Conservation (phyloP, 1,140 invertebrate species). For the Palaemon carinicauda region DNA sequence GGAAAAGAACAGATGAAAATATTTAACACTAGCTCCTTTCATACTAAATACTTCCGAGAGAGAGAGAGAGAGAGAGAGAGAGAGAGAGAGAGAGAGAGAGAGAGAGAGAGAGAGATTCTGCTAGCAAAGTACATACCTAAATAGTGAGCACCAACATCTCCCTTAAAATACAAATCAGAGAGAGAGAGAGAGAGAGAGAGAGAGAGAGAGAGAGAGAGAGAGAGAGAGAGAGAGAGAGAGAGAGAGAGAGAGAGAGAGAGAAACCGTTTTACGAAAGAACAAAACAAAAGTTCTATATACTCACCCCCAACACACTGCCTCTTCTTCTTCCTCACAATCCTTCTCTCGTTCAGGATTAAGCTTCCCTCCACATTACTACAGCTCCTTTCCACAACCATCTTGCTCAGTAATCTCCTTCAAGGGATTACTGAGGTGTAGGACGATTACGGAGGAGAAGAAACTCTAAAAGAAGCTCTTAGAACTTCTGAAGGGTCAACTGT, state of each 20-base stretch:
- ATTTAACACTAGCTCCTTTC: neutral
- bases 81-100: constrained; percentile 34
- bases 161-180: too few species aligned
- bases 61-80: constrained; percentile 35
- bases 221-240: constrained; percentile 35
- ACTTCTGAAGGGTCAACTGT: too few species aligned
- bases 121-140: too few species aligned
- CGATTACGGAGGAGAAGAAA: neutral
- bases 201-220: constrained; percentile 26
- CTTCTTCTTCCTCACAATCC: constrained; percentile 34
- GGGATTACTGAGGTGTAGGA: neutral
- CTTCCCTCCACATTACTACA: constrained; percentile 28
- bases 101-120: too few species aligned
- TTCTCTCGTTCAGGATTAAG: neutral
- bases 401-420: neutral
- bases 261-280: neutral
- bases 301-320: constrained; percentile 25
- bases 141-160: too few species aligned
- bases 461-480: neutral
- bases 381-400: constrained; percentile 29
- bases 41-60: neutral
- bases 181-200: constrained; percentile 36
- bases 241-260: constrained; percentile 34
- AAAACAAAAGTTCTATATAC: neutral
- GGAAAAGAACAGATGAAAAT: neutral